Conservation (phyloP, 1,140 invertebrate species). For the Plectus sambesii region DNA sequence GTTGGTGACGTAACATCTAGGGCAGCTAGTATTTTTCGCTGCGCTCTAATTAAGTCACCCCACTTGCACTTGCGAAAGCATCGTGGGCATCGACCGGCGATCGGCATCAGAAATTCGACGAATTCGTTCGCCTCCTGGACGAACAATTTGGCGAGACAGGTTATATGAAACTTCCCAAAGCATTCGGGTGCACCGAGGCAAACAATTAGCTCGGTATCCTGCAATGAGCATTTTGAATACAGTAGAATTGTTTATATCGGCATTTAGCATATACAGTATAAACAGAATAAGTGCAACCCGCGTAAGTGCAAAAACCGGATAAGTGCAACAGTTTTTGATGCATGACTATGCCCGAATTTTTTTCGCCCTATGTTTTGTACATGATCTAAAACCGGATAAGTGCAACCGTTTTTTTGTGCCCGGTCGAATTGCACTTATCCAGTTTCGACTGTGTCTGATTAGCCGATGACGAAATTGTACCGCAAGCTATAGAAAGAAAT, state of each 20-base stretch:
- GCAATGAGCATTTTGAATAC: too few species aligned
- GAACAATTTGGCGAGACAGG: slow-evolving; percentile 15
- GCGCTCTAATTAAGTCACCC: slow-evolving; percentile 22
- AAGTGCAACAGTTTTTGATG: too few species aligned
- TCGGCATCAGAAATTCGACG: slow-evolving; percentile 10
- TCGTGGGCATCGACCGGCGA: slow-evolving; percentile 14
- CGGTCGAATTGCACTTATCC: too few species aligned
- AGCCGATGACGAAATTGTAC: slow-evolving; percentile 49
- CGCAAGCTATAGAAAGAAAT: slow-evolving; percentile 15
- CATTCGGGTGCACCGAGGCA: slow-evolving; percentile 21
- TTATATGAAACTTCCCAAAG: slow-evolving; percentile 17
- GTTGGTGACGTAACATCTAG: neutral
- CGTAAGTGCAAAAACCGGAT: too few species aligned
- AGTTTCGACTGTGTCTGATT: too few species aligned
- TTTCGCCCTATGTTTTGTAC: too few species aligned
- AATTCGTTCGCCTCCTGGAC: slow-evolving; percentile 9
- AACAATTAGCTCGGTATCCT: slow-evolving; percentile 33
- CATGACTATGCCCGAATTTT: too few species aligned
- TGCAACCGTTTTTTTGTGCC: too few species aligned
- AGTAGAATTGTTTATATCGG: too few species aligned
- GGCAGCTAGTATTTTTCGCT: slow-evolving; percentile 4
- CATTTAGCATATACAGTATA: too few species aligned
- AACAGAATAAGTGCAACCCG: too few species aligned
- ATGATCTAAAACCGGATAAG: too few species aligned
- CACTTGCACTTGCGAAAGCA: slow-evolving; percentile 13